Percentiles rank a stretch among this genome's conserved stretches.
phyloP scores from a whole-genome alignment of 2,888 invertebrate species.

The Notodonta dromedarius region DNA sequence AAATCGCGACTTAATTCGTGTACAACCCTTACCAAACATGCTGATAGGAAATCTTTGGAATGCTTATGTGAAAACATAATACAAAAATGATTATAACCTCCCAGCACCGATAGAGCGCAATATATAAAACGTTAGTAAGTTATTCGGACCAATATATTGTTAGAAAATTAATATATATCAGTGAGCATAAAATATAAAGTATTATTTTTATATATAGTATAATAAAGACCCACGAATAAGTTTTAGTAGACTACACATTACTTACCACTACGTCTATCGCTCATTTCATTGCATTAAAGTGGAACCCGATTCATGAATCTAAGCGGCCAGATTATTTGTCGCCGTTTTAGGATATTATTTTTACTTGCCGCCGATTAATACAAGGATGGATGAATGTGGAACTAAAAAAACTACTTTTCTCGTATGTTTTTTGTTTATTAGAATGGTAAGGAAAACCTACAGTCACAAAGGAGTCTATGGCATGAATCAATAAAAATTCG shows the following conservation, averaged over 20 bases:
- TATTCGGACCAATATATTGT: too few species aligned
- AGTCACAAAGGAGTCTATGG: too few species aligned
- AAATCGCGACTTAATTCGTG: slow-evolving; percentile 27
- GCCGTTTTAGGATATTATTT: slow-evolving; percentile 22
- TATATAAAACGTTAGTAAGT: too few species aligned
- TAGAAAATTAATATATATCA: too few species aligned
- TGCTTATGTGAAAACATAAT: neutral
- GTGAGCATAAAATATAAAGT: too few species aligned
- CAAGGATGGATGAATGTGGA: neutral
- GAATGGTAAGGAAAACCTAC: too few species aligned
- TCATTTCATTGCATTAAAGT: neutral
- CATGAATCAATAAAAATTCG: too few species aligned
- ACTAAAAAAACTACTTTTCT: too few species aligned
- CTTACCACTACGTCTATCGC: neutral
- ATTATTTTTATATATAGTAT: too few species aligned
- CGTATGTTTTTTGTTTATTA: too few species aligned
- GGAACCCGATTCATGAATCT: slow-evolving; percentile 13
- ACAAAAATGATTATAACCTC: neutral
- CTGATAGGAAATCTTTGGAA: slow-evolving; percentile 12
- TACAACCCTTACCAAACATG: slow-evolving; percentile 18
- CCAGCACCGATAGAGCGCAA: too few species aligned
- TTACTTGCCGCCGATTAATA: neutral
- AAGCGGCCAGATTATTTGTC: slow-evolving; percentile 17
- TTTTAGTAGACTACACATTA: neutral
- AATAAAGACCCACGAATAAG: too few species aligned